Conservation (phyloP, 2,888 invertebrate genomes). For the Microdon myrmicae region DNA sequence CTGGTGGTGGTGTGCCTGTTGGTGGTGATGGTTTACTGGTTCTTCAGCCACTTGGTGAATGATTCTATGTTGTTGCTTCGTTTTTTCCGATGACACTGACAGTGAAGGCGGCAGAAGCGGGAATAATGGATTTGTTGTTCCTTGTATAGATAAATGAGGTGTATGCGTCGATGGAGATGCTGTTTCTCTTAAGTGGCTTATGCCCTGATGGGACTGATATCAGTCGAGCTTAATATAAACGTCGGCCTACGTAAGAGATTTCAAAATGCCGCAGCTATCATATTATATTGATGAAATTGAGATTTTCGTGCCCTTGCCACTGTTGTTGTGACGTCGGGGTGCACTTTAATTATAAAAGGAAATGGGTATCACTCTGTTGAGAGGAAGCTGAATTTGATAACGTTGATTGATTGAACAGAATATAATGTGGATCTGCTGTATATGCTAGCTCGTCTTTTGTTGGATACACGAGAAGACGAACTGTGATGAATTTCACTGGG, state of each 20-base stretch:
- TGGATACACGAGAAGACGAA: constrained; percentile 3
- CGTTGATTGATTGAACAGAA: constrained; percentile 47
- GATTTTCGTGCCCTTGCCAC: constrained; percentile 27
- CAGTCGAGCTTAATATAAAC: too few relatives aligned
- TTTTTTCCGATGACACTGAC: constrained; percentile 15
- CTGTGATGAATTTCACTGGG: constrained; percentile 16
- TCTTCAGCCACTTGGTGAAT: constrained; percentile 38
- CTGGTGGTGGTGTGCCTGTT: constrained; percentile 38
- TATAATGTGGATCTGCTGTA: constrained; percentile 38
- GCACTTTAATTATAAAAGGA: constrained; percentile 48
- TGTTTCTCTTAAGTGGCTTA: constrained; percentile 49
- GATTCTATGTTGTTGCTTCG: constrained; percentile 29
- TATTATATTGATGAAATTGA: constrained; percentile 38
- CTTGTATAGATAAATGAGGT: constrained; percentile 41
- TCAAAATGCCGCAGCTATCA: constrained; percentile 36
- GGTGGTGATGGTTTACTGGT: constrained; percentile 23
- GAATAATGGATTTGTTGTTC: constrained; percentile 17
- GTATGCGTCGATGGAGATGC: constrained; percentile 39
- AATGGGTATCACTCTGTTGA: constrained; percentile 18
- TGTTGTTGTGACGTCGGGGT: constrained; percentile 34
- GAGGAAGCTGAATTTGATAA: constrained; percentile 23
- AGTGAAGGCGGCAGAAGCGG: constrained; percentile 7
- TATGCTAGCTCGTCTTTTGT: constrained; percentile 37
- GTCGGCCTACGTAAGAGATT: constrained; percentile 19
- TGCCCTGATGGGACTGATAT: constrained; percentile 34